Percentiles rank a stretch among this genome's conserved stretches.
Evolutionary conservation across 2,113 vertebrate genomes (phyloP).

Genomic region (Pluvialis apricaria): DNA sequence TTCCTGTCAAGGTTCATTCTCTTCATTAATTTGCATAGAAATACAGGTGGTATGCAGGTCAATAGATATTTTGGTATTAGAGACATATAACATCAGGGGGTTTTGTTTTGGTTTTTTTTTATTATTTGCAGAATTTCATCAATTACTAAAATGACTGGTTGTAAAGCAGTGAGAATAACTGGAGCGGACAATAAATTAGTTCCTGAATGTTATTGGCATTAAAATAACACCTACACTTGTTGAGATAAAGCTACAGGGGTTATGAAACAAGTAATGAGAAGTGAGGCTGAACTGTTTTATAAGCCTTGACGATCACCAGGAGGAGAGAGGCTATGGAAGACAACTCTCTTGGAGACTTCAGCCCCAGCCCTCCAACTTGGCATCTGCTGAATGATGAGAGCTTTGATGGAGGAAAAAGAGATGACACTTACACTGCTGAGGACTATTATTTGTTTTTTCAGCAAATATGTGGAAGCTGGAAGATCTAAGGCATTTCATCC

Average conservation of each 20-base stretch:
- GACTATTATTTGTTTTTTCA: not conserved
- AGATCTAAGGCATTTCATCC: not conserved
- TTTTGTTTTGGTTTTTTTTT: not conserved
- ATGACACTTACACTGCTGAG: not conserved
- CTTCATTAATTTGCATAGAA: not conserved
- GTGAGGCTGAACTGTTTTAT: not conserved
- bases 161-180: not conserved
- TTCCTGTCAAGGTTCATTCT: not conserved
- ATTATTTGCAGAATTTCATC: not conserved
- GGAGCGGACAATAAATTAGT: not conserved
- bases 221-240: not conserved
- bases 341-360: not conserved
- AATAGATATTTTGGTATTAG: not conserved
- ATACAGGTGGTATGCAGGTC: not conserved
- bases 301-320: not conserved
- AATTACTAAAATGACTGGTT: not conserved
- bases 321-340: not conserved
- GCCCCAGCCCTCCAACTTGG: not conserved
- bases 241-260: not conserved
- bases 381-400: not conserved
- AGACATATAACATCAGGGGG: not conserved
- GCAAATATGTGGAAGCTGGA: not conserved
- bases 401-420: not conserved
- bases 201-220: not conserved
- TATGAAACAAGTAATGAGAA: not conserved